These are phyloP conservation scores for Anser brachyrhynchus DNA, from an alignment of 2,113 vertebrate genomes.

Conservation along the genomic window DNA sequence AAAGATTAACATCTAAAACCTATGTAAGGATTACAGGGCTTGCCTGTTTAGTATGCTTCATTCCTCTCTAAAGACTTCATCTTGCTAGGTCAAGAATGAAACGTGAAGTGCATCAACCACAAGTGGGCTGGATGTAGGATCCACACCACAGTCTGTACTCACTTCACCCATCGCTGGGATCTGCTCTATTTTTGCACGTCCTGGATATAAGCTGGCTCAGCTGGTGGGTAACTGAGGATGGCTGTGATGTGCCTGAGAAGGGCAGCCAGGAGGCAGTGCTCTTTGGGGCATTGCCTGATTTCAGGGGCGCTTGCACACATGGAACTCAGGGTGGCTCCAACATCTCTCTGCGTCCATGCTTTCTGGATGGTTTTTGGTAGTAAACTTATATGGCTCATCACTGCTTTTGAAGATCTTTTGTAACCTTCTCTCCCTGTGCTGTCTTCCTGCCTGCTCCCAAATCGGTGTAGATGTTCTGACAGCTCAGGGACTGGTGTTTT, in stretches of 20 bases:
- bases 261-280: too few relatives aligned
- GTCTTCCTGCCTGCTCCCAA: neutral
- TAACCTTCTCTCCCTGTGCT: neutral
- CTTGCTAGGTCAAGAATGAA: neutral
- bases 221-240: too few relatives aligned
- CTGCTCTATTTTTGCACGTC: neutral
- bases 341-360: neutral
- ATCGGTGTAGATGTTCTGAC: neutral
- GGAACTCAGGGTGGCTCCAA: too few relatives aligned
- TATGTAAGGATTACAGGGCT: neutral
- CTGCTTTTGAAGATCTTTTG: neutral
- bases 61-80: neutral
- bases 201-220: neutral
- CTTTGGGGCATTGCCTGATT: too few relatives aligned
- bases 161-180: neutral
- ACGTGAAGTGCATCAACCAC: neutral
- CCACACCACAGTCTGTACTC: neutral
- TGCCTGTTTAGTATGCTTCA: neutral
- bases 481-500: neutral
- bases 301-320: too few relatives aligned
- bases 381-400: neutral
- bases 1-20: constrained; percentile 4
- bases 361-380: neutral
- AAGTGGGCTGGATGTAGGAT: neutral
- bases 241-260: too few relatives aligned